phyloP scores from a whole-genome alignment of 2,113 vertebrate genomes.

The Odobenus rosmarus region DNA sequence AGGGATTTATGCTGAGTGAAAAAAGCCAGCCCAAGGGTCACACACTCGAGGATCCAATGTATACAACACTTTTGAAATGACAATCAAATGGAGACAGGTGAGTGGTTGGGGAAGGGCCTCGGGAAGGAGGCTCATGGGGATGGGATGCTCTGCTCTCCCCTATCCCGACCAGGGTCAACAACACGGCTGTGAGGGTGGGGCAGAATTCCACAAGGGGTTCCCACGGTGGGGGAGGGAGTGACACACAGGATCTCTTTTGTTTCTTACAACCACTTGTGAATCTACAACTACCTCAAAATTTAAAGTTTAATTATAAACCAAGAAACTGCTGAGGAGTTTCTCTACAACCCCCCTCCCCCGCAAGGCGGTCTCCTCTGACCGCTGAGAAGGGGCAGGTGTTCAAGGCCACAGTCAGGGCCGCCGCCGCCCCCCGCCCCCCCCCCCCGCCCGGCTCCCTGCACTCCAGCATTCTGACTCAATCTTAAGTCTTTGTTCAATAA shows the following conservation, averaged over 20 bases:
- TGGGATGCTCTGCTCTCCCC: fast-evolving
- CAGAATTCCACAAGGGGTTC: no score
- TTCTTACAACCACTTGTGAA: background rate
- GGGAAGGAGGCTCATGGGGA: background rate
- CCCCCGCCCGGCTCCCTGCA: background rate
- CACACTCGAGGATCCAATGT: fast-evolving
- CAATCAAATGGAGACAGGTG: background rate
- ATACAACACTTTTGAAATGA: background rate
- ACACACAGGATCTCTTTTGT: fast-evolving
- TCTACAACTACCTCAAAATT: background rate
- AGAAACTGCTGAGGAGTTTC: background rate
- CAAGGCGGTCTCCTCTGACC: background rate
- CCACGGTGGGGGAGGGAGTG: fast-evolving
- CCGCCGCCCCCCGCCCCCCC: no score
- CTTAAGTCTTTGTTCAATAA: background rate
- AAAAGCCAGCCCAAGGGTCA: background rate
- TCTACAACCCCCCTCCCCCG: background rate
- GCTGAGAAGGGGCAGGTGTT: background rate
- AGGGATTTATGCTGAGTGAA: fast-evolving
- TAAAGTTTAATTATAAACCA: background rate
- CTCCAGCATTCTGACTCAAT: background rate
- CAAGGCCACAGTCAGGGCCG: background rate
- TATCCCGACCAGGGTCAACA: background rate
- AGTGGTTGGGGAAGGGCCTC: fast-evolving
- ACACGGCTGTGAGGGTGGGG: background rate